These are phyloP conservation scores for Hylaeus anthracinus DNA, from an alignment of 1,140 invertebrate species.

Conservation along the genomic window DNA sequence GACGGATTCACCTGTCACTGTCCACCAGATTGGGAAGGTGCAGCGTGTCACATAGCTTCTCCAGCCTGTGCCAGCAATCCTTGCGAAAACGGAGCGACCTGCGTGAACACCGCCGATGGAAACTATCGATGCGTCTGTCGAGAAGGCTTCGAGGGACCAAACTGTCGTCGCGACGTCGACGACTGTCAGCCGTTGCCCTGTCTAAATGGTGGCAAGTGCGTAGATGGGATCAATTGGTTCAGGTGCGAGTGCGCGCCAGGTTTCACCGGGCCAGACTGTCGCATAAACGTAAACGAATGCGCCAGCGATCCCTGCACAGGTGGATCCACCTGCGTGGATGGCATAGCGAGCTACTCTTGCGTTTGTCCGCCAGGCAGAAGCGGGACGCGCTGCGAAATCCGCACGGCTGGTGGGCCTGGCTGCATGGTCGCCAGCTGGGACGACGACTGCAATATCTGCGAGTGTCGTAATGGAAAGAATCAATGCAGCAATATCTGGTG, in stretches of 20 bases:
- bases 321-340: conserved; percentile 91
- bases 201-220: conserved; percentile 89
- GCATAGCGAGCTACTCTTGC: conserved; percentile 89
- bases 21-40: conserved; percentile 84
- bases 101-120: conserved; percentile 86
- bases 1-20: conserved; percentile 85
- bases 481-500: conserved; percentile 93
- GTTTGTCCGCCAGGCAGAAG: conserved; percentile 89
- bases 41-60: conserved; percentile 86
- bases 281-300: conserved; percentile 90
- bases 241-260: conserved; percentile 88
- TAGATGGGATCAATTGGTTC: conserved; percentile 91
- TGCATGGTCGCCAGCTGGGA: conserved; percentile 79
- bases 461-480: conserved; percentile 87
- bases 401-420: conserved; percentile 71
- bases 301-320: conserved; percentile 91
- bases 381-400: conserved; percentile 86
- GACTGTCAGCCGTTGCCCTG: conserved; percentile 86
- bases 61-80: conserved; percentile 87
- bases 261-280: conserved; percentile 87
- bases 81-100: conserved; percentile 89
- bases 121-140: conserved; percentile 87
- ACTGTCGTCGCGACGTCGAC: conserved; percentile 85
- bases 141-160: conserved; percentile 84
- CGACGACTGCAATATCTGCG: conserved; percentile 91